Evolutionary conservation across 1,140 invertebrate genomes (phyloP), one percentile per base, ranked within the genome.

Genomic region (Lepidotrigona ventralis): DNA sequence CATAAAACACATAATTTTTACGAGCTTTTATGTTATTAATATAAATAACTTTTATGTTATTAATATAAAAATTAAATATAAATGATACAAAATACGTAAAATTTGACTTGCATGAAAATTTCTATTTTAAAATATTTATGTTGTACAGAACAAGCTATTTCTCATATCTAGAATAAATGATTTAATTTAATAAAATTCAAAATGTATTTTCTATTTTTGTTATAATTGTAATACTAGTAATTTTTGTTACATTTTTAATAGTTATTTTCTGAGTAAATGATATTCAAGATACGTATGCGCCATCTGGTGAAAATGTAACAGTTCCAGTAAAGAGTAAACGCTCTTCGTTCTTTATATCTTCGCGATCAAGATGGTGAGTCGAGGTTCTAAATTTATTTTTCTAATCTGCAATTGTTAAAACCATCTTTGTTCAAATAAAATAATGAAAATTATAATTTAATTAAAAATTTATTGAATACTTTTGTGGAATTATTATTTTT

Each of bases 351-450:
- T 88, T 90, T 76, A 79, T 71, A 74, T 68, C n/a, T n/a, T n/a
- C 60, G 46, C 33, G 84, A 56, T 54, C 81, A 91, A 88, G 80
- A 92, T 92, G 91, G 91, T 92, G 84, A 90, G 91, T 91, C 60
- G 71, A 58, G 60, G 54, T 68, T 53, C 69, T 63, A 15, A 11
- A 46, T 15, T 58, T 84, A 26, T 39, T 53, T 19, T 5, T 29
- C 6, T n/a, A 84, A 85, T 85, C 83, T 11, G 1, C 6, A 17
- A n/a, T 69, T 81, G 14, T 69, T 33, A 6, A 46, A 53, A 71
- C 9, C 83, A 85, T 85, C 83, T 21, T 33, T 51, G 4, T 19
- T 70, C 19, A 56, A 76, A 56, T 85, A 21, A 56, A 63, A 60
- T 54, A 8, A 12, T 76, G 64, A 71, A 9, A 12, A 39, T 53